Base-by-base conservation (phyloP, 2,113 vertebrate species). In the Macaca nemestrina region DNA sequence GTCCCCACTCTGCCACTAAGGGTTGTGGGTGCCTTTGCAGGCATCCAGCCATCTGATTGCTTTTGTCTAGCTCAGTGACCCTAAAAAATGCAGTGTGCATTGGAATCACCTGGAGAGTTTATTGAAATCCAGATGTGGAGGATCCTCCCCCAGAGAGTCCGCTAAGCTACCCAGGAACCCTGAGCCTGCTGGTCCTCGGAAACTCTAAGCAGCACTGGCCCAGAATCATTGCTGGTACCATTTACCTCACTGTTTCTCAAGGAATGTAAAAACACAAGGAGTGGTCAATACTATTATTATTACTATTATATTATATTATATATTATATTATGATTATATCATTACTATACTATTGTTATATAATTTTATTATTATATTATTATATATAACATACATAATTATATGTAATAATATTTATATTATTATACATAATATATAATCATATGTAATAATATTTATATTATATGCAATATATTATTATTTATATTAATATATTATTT, bases 101-200 rank as follows among this genome's bases (percentile, higher is more conserved):
- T 6, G 25, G 57, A 73, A 8, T 50, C 13, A 23, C 59, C 27
- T 6, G 35, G 72, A 35, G 22, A 25, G 32, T 32, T 7, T 22
- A 40, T 48, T 35, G 50, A 30, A 57, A 72, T 35, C 1, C 18
- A 16, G 35, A 40, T 16, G 38, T 25, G 4, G 59, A 3, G 11
- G 11, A 0, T 3, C 78, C 14, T 4, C 3, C 10, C 45, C 13
- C 23, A 40, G 6, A 14, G 3, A 12, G 23, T 32, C 48, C 6
- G 3, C 6, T 12, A 16, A 72, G 10, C 40, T 8, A 0, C 40
- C 22, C 10, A 4, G 16, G 16, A 32, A 6, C 17, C 43, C 20
- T 11, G 18, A 35, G 12, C 32, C 75, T n/a, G 2, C 30, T 0
- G 0, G 35, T 18, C 32, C 16, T 32, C 0, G 1, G 30, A 32